A percentile compares a stretch with the other conserved stretches of the same genome.
phyloP scores from a whole-genome alignment of 1,140 invertebrate species.

The Hylaeus anthracinus region DNA sequence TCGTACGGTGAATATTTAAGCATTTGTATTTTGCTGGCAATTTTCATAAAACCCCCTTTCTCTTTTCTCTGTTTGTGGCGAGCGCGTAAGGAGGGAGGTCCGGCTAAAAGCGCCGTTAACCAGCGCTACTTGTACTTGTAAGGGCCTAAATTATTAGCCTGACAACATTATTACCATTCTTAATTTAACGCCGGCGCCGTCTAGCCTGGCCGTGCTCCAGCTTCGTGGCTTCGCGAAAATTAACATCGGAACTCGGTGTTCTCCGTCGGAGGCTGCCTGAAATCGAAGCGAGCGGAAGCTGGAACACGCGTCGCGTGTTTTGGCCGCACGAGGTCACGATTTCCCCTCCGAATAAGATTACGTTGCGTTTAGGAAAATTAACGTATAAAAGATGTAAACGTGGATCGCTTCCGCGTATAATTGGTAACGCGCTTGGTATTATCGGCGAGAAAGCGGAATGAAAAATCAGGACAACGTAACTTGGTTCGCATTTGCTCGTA shows the following conservation, averaged over 20 bases:
- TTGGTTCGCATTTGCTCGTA: background rate
- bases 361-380: too few relatives aligned
- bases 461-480: background rate
- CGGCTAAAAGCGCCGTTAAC: slow-evolving; percentile 58
- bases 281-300: too few relatives aligned
- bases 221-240: slow-evolving; percentile 30
- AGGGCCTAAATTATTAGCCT: slow-evolving; percentile 56
- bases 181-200: slow-evolving; percentile 54
- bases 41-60: slow-evolving; percentile 55
- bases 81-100: background rate
- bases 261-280: too few relatives aligned
- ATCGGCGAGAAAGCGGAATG: too few relatives aligned
- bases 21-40: slow-evolving; percentile 37
- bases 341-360: too few relatives aligned
- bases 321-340: too few relatives aligned
- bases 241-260: background rate
- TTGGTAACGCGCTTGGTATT: background rate
- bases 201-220: slow-evolving; percentile 52
- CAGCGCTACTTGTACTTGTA: slow-evolving; percentile 46
- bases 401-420: too few relatives aligned
- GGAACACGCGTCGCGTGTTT: too few relatives aligned
- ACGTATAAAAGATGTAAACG: too few relatives aligned
- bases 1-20: slow-evolving; percentile 30
- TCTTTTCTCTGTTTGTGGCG: background rate
- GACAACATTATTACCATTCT: slow-evolving; percentile 54